Conservation (phyloP, 1,140 invertebrate species). For the Anoplophora glabripennis region DNA sequence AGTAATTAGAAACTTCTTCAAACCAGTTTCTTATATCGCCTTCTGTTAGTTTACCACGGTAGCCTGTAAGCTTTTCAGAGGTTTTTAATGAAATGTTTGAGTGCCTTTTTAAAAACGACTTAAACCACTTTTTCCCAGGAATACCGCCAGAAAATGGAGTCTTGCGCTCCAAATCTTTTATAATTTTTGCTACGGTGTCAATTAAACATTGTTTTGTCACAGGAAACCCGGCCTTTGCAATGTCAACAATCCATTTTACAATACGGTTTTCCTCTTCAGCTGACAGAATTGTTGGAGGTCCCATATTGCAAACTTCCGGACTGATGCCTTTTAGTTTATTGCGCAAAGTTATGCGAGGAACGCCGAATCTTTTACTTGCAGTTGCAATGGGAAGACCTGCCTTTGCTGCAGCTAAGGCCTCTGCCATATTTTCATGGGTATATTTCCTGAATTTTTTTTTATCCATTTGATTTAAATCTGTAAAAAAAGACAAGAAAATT, state of each 20-base stretch:
- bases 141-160: no score
- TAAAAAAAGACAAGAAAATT: no score
- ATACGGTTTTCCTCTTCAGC: not conserved
- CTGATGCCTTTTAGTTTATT: constrained; percentile 3
- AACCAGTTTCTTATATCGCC: not conserved
- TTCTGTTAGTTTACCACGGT: not conserved
- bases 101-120: no score
- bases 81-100: not conserved
- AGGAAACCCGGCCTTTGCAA: no score
- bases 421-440: no score
- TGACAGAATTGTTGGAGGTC: not conserved
- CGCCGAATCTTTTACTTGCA: not conserved
- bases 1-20: constrained; percentile 1
- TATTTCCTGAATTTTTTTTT: no score
- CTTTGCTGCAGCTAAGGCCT: not conserved
- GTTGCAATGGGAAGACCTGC: not conserved
- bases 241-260: not conserved
- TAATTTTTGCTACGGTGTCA: no score
- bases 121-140: no score
- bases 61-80: not conserved
- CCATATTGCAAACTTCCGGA: not conserved
- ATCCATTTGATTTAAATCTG: no score
- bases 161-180: no score
- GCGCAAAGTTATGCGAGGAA: not conserved
- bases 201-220: no score